A percentile compares a stretch with the other conserved stretches of the same genome.
Evolutionary conservation across 2,888 invertebrate species (phyloP).

Genomic region (Caenorhabditis sulstoni): DNA sequence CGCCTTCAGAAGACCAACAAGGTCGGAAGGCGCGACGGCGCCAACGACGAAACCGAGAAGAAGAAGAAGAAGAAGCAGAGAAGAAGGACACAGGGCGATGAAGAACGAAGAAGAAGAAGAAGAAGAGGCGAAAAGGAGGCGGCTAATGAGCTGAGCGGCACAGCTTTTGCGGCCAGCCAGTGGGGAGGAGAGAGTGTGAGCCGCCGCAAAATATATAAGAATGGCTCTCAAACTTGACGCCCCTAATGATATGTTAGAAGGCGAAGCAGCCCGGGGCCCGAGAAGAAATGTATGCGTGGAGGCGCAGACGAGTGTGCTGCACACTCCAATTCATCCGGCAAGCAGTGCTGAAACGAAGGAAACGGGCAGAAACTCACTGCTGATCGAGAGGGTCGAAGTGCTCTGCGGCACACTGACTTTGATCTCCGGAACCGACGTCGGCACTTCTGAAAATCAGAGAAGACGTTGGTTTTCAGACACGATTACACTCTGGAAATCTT

Average conservation of each 20-base stretch:
- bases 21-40: not conserved
- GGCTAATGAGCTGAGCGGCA: constrained; percentile 44
- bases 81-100: constrained; percentile 11
- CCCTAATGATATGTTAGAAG: constrained; percentile 54
- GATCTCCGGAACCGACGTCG: constrained; percentile 67
- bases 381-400: constrained; percentile 61
- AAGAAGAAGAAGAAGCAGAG: constrained; percentile 3
- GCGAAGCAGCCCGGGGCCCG: constrained; percentile 1
- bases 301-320: constrained; percentile 2
- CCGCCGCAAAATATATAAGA: constrained; percentile 34
- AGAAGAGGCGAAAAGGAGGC: constrained; percentile 16
- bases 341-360: not conserved
- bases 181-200: constrained; percentile 25
- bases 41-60: not conserved
- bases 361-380: constrained; percentile 57
- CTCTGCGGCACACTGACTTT: constrained; percentile 66
- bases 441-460: constrained; percentile 63
- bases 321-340: not conserved
- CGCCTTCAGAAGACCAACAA: not conserved
- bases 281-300: constrained; percentile 9
- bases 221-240: constrained; percentile 55
- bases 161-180: constrained; percentile 11
- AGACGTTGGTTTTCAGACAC: constrained; percentile 4
- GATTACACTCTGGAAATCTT: not conserved
- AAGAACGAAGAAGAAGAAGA: constrained; percentile 13